phyloP scores from a whole-genome alignment of 1,140 invertebrate species.

The Zelostemma sp. region DNA sequence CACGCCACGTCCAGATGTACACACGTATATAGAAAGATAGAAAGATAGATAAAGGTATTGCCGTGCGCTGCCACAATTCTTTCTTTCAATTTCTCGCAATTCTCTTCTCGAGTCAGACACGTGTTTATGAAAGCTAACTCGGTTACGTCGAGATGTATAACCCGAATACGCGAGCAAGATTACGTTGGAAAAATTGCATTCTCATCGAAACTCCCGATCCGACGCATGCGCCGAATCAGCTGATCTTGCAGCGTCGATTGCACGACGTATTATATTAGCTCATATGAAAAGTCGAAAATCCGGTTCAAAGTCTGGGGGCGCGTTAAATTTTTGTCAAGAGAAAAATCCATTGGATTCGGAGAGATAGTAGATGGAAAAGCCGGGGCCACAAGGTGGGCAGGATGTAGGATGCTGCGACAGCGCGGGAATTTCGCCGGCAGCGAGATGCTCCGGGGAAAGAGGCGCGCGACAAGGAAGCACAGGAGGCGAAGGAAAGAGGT shows the following conservation, averaged over 20 bases:
- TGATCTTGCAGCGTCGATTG: too few species aligned
- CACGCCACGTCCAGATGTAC: slow-evolving; percentile 25
- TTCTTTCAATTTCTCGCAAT: slow-evolving; percentile 12
- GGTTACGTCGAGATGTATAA: background rate
- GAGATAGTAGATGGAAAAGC: slow-evolving; percentile 6
- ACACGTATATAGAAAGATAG: slow-evolving; percentile 17
- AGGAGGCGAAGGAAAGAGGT: slow-evolving; percentile 5
- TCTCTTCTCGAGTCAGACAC: background rate
- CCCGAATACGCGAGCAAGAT: too few species aligned
- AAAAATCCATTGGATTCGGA: slow-evolving; percentile 35
- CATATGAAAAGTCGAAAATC: too few species aligned
- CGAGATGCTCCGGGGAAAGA: slow-evolving; percentile 13
- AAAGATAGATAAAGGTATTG: slow-evolving; percentile 1
- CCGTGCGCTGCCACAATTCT: too few species aligned
- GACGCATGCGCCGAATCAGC: too few species aligned
- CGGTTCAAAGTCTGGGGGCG: too few species aligned
- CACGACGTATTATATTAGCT: too few species aligned
- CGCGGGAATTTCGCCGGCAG: slow-evolving; percentile 12
- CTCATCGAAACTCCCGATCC: too few species aligned
- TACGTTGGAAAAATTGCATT: too few species aligned
- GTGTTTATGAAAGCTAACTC: slow-evolving; percentile 7
- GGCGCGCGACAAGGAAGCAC: slow-evolving; percentile 11
- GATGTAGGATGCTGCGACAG: slow-evolving; percentile 11
- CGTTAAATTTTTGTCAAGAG: too few species aligned
- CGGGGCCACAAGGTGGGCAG: background rate